Percentiles rank a stretch among this genome's conserved stretches.
These are phyloP conservation scores for Salticus scenicus DNA, from an alignment of 2,888 invertebrate species.

Conservation along the genomic window DNA sequence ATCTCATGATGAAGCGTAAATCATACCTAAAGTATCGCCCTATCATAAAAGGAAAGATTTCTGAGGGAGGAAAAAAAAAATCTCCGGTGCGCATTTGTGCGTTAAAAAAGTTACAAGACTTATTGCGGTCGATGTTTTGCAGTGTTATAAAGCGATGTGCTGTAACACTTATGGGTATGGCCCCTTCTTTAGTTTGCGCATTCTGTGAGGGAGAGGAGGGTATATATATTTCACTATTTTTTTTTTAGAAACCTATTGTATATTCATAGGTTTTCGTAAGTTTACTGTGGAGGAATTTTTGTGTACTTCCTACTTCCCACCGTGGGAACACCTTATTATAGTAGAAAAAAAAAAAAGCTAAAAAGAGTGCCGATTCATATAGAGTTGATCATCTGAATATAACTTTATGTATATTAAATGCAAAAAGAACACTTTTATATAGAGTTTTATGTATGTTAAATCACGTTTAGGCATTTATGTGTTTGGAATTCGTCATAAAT, in stretches of 20 bases:
- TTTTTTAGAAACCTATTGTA: not conserved
- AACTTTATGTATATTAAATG: no score
- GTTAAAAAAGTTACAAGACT: conserved; percentile 44
- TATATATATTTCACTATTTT: no score
- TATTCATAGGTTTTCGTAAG: conserved; percentile 19
- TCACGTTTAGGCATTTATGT: no score
- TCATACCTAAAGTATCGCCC: conserved; percentile 39
- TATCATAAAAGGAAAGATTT: conserved; percentile 7
- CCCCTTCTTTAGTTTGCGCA: not conserved
- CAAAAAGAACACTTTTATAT: no score
- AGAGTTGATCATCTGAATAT: no score
- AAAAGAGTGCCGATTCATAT: no score
- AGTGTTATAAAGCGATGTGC: conserved; percentile 14
- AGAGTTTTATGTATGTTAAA: no score
- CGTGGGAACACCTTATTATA: not conserved
- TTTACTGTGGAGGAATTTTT: conserved; percentile 42
- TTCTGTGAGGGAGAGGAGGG: not conserved
- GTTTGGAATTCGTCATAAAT: no score
- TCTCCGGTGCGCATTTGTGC: conserved; percentile 22
- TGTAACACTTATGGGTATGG: conserved; percentile 23
- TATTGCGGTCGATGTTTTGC: conserved; percentile 49
- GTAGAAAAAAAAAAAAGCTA: not conserved
- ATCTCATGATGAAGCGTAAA: conserved; percentile 40
- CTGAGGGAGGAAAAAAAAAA: no score
- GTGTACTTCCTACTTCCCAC: conserved; percentile 38